phyloP scores from a whole-genome alignment of 2,888 invertebrate genomes.

The Phymatocera aterrima region DNA sequence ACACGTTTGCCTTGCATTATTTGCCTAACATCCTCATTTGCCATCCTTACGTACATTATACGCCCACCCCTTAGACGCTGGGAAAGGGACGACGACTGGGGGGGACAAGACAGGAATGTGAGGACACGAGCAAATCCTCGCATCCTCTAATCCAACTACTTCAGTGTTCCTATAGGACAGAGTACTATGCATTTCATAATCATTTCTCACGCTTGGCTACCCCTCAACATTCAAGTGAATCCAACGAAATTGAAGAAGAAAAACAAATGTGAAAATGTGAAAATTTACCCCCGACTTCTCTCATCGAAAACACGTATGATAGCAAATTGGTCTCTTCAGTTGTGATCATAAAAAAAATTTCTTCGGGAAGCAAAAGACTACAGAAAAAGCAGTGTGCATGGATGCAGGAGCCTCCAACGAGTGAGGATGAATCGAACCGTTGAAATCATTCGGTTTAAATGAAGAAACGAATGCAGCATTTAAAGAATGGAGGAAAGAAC shows the following conservation, averaged over 20 bases:
- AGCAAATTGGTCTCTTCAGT: no score
- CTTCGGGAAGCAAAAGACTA: no score
- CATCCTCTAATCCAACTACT: constrained; percentile 17
- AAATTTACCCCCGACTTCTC: no score
- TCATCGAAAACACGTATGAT: no score
- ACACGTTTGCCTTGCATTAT: constrained; percentile 72
- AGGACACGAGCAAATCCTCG: constrained; percentile 6
- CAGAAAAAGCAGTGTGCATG: no score
- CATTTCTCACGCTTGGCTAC: not conserved
- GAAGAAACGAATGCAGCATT: no score
- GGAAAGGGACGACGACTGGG: constrained; percentile 2
- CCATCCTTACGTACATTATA: constrained; percentile 64
- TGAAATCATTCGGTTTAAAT: no score
- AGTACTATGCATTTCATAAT: constrained; percentile 18
- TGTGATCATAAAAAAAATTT: no score
- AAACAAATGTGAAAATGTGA: no score
- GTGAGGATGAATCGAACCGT: no score
- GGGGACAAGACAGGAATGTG: constrained; percentile 14
- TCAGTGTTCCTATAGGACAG: not conserved
- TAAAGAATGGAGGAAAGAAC: no score
- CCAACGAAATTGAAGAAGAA: not conserved
- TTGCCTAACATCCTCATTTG: constrained; percentile 69
- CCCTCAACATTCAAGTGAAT: not conserved
- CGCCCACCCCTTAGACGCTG: constrained; percentile 51
- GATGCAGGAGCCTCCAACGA: no score